Evolutionary conservation across 2,797 vertebrate species (phyloP), one percentile per base, ranked within the genome.

Genomic region (Cirrhinus molitorella): DNA sequence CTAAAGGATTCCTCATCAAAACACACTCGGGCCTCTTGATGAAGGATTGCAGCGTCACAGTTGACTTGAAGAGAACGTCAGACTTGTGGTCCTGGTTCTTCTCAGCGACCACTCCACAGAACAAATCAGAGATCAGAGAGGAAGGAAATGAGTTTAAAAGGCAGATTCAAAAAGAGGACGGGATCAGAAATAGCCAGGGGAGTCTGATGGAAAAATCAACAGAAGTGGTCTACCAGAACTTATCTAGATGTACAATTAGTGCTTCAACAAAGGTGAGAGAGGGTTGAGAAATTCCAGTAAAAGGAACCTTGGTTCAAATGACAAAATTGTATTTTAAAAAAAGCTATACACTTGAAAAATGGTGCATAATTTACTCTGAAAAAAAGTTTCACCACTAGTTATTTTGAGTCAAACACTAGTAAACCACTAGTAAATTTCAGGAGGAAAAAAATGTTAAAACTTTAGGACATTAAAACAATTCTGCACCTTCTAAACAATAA

Each of bases 141-240:
- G 14, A 63, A 77, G 61, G 49, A 83, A 83, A 76, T 76, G 37
- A 83, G 37, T 68, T 51, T 76, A 57, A 67, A 34, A 40, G 73
- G 51, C 10, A 70, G 63, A 77, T 47, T 67, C 3, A 55, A 17
- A 57, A 76, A 68, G 21, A 80, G 53, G 70, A 85, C 51, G 49
- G 51, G 51, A 72, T 74, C 28, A 51, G 49, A 65, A 65, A 25
- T 77, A 74, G 80, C 84, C 80, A 71, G 81, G 74, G 80, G 67
- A 85, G 76, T 71, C 80, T 81, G 76, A 86, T 86, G 83, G 77
- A 83, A 88, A 86, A 68, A 81, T 84, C 81, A 88, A 87, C 81
- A 88, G 63, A 85, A 72, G 68, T 53, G 57, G 83, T 80, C 49
- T 53, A 82, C 80, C 68, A 75, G 80, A 87, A 77, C 73, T 87